phyloP scores from a whole-genome alignment of 2,888 invertebrate species.

The Onchidella celtica region DNA sequence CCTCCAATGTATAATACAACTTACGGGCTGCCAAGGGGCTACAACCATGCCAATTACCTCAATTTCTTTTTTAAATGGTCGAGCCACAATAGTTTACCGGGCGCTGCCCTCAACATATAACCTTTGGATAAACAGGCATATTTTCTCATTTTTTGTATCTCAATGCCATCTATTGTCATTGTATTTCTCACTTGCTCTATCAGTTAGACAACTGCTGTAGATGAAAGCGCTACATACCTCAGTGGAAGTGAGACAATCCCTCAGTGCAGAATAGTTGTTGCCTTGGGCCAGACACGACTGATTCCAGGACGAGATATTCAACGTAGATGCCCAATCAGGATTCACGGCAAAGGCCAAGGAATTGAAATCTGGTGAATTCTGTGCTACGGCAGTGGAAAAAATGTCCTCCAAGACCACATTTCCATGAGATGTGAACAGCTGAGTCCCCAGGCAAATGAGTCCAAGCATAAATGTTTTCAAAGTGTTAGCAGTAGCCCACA shows the following conservation, averaged over 20 bases:
- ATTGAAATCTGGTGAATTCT: not conserved
- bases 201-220: too few relatives aligned
- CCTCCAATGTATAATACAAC: too few relatives aligned
- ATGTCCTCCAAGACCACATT: not conserved
- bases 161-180: too few relatives aligned
- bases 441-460: not conserved
- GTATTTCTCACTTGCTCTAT: too few relatives aligned
- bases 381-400: slow-evolving; percentile 17
- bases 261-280: not conserved
- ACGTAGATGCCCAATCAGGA: not conserved
- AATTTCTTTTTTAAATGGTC: too few relatives aligned
- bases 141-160: too few relatives aligned
- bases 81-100: too few relatives aligned
- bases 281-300: not conserved
- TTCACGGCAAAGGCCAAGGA: not conserved
- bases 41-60: too few relatives aligned
- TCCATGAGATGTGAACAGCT: not conserved
- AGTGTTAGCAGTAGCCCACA: not conserved
- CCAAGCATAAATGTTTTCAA: not conserved
- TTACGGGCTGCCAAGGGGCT: too few relatives aligned
- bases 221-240: too few relatives aligned
- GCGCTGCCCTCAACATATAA: too few relatives aligned
- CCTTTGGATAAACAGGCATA: too few relatives aligned
- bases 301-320: slow-evolving; percentile 15
- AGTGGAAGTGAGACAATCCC: not conserved